Evolutionary conservation across 2,888 invertebrate genomes (phyloP).

Genomic region (Clepsis dumicolana): DNA sequence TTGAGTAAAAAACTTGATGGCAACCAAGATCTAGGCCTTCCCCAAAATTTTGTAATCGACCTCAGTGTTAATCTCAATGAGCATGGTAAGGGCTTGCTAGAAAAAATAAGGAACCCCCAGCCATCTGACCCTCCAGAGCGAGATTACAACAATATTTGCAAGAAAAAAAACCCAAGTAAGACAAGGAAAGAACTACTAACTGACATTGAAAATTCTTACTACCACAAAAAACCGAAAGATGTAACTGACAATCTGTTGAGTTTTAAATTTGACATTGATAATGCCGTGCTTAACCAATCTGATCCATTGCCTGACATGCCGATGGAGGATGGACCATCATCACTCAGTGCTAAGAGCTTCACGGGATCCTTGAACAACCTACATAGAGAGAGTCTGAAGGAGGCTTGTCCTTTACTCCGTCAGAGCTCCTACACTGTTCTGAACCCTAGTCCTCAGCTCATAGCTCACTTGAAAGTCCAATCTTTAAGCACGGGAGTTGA

Average conservation of each 20-base stretch:
- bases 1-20: conserved; percentile 48
- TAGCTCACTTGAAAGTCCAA: conserved; percentile 87
- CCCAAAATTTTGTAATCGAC: conserved; percentile 67
- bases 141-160: conserved; percentile 64
- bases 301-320: conserved; percentile 56
- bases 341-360: conserved; percentile 73
- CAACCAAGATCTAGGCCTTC: conserved; percentile 48
- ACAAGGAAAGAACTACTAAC: conserved; percentile 51
- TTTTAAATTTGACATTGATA: conserved; percentile 55
- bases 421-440: conserved; percentile 93
- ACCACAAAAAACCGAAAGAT: conserved; percentile 43
- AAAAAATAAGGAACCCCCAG: conserved; percentile 48
- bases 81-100: conserved; percentile 52
- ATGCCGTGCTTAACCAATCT: conserved; percentile 48
- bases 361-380: conserved; percentile 80
- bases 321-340: conserved; percentile 64
- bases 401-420: conserved; percentile 81
- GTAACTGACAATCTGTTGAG: conserved; percentile 49
- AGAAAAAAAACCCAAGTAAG: conserved; percentile 38
- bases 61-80: conserved; percentile 68
- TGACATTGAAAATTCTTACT: conserved; percentile 49
- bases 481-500: conserved; percentile 78
- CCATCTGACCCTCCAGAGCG: conserved; percentile 70
- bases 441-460: conserved; percentile 90
- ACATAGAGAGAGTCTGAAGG: conserved; percentile 67